phyloP scores from a whole-genome alignment of 2,888 invertebrate genomes.

The Thereva unica region DNA sequence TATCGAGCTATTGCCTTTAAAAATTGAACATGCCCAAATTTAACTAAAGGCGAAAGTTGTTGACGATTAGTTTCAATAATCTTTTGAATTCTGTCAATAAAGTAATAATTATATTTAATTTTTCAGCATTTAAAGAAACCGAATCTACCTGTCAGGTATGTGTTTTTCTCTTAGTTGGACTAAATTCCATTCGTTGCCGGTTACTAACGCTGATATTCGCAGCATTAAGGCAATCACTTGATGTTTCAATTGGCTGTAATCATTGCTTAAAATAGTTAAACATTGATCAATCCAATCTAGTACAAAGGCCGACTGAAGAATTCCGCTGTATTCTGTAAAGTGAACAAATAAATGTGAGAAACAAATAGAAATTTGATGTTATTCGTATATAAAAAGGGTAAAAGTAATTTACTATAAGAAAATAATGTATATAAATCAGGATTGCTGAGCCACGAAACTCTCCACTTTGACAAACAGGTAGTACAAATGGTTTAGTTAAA shows the following conservation, averaged over 20 bases:
- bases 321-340: conserved; percentile 52
- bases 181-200: conserved; percentile 65
- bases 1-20: conserved; percentile 66
- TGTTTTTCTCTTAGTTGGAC: conserved; percentile 60
- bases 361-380: too few species aligned
- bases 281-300: conserved; percentile 59
- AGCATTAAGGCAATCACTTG: conserved; percentile 66
- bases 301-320: conserved; percentile 55
- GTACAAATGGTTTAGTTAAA: too few species aligned
- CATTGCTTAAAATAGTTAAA: conserved; percentile 54
- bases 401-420: too few species aligned
- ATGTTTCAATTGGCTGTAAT: conserved; percentile 55
- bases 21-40: conserved; percentile 69
- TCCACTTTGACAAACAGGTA: too few species aligned
- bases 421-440: too few species aligned
- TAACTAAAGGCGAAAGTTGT: conserved; percentile 63
- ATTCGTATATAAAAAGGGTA: too few species aligned
- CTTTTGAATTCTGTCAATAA: conserved; percentile 46
- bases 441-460: too few species aligned
- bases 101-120: background rate
- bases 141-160: conserved; percentile 50
- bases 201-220: conserved; percentile 65
- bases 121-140: background rate
- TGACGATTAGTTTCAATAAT: conserved; percentile 47
- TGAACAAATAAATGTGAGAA: conserved; percentile 10